phyloP scores from a whole-genome alignment of 1,140 invertebrate genomes.

The Choristoneura fumiferana region DNA sequence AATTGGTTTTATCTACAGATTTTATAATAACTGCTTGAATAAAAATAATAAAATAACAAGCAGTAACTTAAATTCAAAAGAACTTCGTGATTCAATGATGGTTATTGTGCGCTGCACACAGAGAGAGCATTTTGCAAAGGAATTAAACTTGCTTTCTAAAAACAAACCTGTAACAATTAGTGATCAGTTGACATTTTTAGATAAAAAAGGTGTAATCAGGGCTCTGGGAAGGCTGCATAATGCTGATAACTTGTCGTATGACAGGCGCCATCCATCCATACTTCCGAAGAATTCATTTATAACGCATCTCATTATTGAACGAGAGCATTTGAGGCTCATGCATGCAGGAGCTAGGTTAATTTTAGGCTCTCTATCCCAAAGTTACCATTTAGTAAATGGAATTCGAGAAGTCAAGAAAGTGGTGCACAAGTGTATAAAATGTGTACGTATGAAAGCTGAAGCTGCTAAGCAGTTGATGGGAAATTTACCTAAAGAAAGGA shows the following conservation, averaged over 20 bases:
- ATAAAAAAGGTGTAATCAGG: neutral
- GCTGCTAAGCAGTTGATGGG: slow-evolving; percentile 35
- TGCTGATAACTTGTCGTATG: neutral
- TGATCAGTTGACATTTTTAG: neutral
- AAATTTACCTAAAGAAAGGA: slow-evolving; percentile 33
- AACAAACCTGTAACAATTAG: neutral
- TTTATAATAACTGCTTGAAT: slow-evolving; percentile 11
- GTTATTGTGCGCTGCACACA: neutral
- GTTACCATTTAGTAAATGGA: slow-evolving; percentile 33
- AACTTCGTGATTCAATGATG: neutral
- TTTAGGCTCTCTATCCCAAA: slow-evolving; percentile 23
- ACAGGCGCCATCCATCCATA: slow-evolving; percentile 2
- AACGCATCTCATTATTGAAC: neutral
- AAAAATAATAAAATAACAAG: slow-evolving; percentile 6
- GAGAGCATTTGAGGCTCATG: slow-evolving; percentile 11
- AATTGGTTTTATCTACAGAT: neutral
- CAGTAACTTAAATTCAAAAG: neutral
- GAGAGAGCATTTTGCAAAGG: neutral
- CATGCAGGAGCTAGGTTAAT: slow-evolving; percentile 15
- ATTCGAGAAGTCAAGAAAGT: slow-evolving; percentile 25
- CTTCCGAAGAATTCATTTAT: slow-evolving; percentile 8
- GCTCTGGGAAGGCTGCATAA: neutral
- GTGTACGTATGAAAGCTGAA: slow-evolving; percentile 21
- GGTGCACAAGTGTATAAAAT: slow-evolving; percentile 26
- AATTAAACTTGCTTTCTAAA: neutral